Evolutionary conservation across 2,888 invertebrate species (phyloP).

Genomic region (Drosophila histrio): DNA sequence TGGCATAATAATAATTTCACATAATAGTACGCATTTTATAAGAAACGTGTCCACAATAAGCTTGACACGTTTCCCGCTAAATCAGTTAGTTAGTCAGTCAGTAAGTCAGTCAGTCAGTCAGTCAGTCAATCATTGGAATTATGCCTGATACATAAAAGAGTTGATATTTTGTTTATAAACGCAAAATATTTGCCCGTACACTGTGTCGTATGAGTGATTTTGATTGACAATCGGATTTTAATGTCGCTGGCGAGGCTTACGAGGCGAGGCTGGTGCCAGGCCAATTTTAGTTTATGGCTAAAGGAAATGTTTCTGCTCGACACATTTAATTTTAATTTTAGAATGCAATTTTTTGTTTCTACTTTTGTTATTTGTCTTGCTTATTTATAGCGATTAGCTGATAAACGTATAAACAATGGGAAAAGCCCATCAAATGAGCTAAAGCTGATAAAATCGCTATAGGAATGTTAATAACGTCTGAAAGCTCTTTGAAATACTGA

Average conservation of each 20-base stretch:
- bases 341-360: constrained; percentile 1
- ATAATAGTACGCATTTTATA: constrained; percentile 6
- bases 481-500: too few species aligned
- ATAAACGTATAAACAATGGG: constrained; percentile 19
- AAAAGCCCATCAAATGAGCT: not conserved
- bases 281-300: constrained; percentile 44
- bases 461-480: not conserved
- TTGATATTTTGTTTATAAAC: constrained; percentile 24
- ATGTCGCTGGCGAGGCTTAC: constrained; percentile 46
- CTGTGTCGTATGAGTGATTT: constrained; percentile 35
- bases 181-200: constrained; percentile 36
- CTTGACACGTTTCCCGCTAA: constrained; percentile 50
- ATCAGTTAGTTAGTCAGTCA: constrained; percentile 33
- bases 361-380: not conserved
- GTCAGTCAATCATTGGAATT: constrained; percentile 41
- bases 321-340: constrained; percentile 22
- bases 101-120: constrained; percentile 12
- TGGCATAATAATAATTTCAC: constrained; percentile 61
- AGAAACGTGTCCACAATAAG: constrained; percentile 47
- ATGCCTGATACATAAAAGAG: constrained; percentile 28
- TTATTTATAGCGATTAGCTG: constrained; percentile 20
- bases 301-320: constrained; percentile 34
- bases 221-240: constrained; percentile 73
- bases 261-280: constrained; percentile 3
- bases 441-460: not conserved